Evolutionary conservation across 2,888 invertebrate genomes (phyloP).

Genomic region (Dinocampus coccinellae): DNA sequence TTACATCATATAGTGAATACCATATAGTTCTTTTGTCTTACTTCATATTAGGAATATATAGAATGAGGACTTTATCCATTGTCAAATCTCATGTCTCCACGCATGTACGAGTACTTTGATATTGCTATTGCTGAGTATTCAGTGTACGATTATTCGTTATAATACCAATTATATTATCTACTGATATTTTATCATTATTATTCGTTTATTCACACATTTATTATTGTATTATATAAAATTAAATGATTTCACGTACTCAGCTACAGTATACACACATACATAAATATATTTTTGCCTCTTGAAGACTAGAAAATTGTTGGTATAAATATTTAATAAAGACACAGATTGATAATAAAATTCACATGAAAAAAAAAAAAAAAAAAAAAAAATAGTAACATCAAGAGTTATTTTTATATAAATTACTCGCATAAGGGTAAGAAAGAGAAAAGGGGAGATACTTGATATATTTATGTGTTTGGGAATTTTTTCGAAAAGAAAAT

Average conservation of each 20-base stretch:
- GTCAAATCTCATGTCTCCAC: background rate
- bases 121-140: background rate
- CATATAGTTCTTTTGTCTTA: constrained; percentile 21
- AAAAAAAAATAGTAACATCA: constrained; percentile 2
- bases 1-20: background rate
- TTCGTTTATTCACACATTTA: background rate
- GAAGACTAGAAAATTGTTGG: no score
- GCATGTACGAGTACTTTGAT: background rate
- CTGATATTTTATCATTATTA: no score
- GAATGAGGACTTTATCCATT: constrained; percentile 23
- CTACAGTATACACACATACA: no score
- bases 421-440: background rate
- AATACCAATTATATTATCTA: background rate
- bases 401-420: background rate
- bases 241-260: no score
- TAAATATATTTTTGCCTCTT: no score
- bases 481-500: background rate
- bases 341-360: no score
- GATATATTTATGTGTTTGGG: no score
- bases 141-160: background rate
- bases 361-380: no score
- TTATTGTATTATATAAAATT: no score
- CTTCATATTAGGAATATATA: constrained; percentile 15
- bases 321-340: no score
- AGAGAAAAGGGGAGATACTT: no score